A percentile compares a stretch with the other conserved stretches of the same genome.
phyloP scores from a whole-genome alignment of 2,113 vertebrate species.

The Oryctolagus cuniculus region mOryCun1.1 NC_091442.1:12189001-12189500 shows the following conservation, averaged over 20 bases:
- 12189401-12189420: neutral
- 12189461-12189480: too few species aligned
- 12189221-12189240: neutral
- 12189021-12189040: neutral
- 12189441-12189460: too few species aligned
- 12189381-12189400: neutral
- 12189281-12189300: too few species aligned
- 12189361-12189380: neutral
- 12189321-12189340: neutral
- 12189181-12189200: neutral
- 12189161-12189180: neutral
- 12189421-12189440: too few species aligned
- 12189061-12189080: neutral
- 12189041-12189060: neutral
- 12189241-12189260: too few species aligned
- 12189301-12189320: too few species aligned
- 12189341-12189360: neutral
- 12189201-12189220: neutral
- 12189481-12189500: too few species aligned
- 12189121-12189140: neutral
- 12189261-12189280: too few species aligned
- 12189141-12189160: neutral
- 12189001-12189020: neutral
- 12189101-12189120: neutral
- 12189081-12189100: neutral